Percentiles rank a stretch among this genome's conserved stretches.
Conservation (phyloP, 2,113 vertebrate genomes). For the Hippolais icterina region DNA sequence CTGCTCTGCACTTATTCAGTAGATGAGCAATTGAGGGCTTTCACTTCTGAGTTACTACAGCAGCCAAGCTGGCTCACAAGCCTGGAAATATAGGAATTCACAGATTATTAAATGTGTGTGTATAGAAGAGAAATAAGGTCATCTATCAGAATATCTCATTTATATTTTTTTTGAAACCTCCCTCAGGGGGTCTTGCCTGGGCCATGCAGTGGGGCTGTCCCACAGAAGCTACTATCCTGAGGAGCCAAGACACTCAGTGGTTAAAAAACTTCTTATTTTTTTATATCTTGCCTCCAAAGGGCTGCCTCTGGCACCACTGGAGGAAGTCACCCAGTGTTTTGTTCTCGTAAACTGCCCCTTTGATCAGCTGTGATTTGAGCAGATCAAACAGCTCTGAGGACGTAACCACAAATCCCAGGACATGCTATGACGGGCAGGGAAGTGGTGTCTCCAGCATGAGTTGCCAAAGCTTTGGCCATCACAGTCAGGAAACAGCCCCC, state of each 20-base stretch:
- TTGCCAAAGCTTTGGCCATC: background rate
- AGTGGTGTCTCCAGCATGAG: background rate
- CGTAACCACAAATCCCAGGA: background rate
- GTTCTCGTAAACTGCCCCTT: slow-evolving; percentile 53
- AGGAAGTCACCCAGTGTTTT: slow-evolving; percentile 53
- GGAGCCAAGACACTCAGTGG: background rate
- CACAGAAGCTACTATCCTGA: background rate
- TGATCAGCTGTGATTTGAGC: background rate
- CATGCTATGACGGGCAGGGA: background rate
- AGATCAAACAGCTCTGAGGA: slow-evolving; percentile 51
- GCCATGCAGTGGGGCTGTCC: background rate
- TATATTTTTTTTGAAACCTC: background rate
- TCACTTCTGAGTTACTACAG: background rate
- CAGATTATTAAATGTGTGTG: background rate
- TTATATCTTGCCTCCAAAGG: background rate
- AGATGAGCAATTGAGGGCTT: accelerated
- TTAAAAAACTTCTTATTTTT: slow-evolving; percentile 10
- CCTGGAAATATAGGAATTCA: background rate
- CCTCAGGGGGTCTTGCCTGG: background rate
- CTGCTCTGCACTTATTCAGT: background rate
- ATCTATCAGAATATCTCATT: background rate
- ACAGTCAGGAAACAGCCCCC: background rate
- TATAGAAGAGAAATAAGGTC: background rate
- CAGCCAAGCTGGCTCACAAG: background rate
- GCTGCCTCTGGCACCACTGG: slow-evolving; percentile 28